Base-by-base conservation (phyloP, 2,113 vertebrate species). In the Pseudonaja textilis region DNA sequence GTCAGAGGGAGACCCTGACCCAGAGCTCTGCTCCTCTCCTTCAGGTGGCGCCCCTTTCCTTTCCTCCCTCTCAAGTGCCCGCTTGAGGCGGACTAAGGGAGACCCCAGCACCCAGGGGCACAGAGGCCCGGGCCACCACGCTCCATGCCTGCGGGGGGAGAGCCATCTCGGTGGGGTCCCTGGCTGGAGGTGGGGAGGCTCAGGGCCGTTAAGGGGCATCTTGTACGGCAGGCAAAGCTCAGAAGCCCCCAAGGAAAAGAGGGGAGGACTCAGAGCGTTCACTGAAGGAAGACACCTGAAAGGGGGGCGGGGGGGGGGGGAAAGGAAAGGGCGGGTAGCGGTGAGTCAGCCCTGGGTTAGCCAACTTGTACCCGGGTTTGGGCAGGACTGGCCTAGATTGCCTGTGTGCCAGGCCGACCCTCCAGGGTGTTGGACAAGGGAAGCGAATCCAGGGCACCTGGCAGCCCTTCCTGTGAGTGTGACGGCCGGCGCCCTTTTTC, bases 401-500 rank as follows among this genome's bases (percentile, higher is more conserved):
- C n/a, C 64, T 7, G n/a, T 8, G 69, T 34, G 69, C 34, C 34
- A 81, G 74, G 18, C 34, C 9, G 34, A 22, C 74, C 16, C 85
- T 87, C 12, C 18, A 16, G 34, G 88, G n/a, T 8, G 18, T 2
- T 2, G 55, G n/a, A 20, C 54, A 10, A 11, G 18, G 52, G 54
- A n/a, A 39, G 87, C 3, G n/a, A 10, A 56, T 8, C 47, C 12
- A 29, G 47, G 47, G 5, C 12, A 29, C 64, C n/a, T 18, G 29
- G 64, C 4, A 5, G 29, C 64, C 12, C 34, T 42, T 3, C 34
- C 18, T 50, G 8, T 20, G 1, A 4, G 10, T 23, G 20, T 57
- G 92, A 74, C 54, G 2, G 50, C n/a, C 20, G 89, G 57, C 74
- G 61, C 95, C 85, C 94, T 93, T n/a, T n/a, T 50, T 85, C 94